Percentiles rank a stretch among this genome's conserved stretches.
Evolutionary conservation across 1,140 invertebrate species (phyloP).

Genomic region (Diachasma alloeum): DNA sequence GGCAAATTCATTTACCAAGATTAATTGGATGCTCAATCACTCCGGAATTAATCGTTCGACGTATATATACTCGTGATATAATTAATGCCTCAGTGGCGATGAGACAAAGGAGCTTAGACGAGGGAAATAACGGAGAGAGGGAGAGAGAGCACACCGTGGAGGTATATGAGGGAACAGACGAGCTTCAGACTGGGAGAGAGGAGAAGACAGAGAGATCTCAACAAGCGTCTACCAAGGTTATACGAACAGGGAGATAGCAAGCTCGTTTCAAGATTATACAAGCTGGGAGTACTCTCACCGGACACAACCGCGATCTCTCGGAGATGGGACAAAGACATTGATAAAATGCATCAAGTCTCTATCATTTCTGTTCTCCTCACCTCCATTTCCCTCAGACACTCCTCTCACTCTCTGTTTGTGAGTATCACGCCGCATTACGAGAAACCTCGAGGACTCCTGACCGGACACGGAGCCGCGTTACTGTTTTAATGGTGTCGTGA

Average conservation of each 20-base stretch:
- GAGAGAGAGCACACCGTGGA: neutral
- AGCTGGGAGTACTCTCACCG: conserved; percentile 23
- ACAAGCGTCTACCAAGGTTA: conserved; percentile 18
- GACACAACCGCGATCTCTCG: conserved; percentile 39
- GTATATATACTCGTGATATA: conserved; percentile 34
- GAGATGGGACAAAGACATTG: conserved; percentile 27
- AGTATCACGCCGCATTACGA: conserved; percentile 54
- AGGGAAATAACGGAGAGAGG: conserved; percentile 9
- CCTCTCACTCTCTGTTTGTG: neutral
- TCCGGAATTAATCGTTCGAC: conserved; percentile 11
- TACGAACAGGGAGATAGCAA: conserved; percentile 31
- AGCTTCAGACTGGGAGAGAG: conserved; percentile 3
- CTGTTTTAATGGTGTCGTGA: conserved; percentile 56
- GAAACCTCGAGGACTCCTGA: conserved; percentile 11
- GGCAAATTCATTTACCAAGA: neutral
- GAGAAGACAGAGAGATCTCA: conserved; percentile 25
- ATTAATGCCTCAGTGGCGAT: conserved; percentile 35
- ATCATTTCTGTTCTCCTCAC: neutral
- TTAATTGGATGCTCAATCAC: neutral
- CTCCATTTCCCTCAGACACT: neutral
- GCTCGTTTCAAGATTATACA: conserved; percentile 39
- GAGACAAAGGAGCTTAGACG: conserved; percentile 23
- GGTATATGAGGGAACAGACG: conserved; percentile 18
- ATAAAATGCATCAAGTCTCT: conserved; percentile 46
- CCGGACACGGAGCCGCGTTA: conserved; percentile 40